Evolutionary conservation across 2,113 vertebrate species (phyloP), one percentile per base, ranked within the genome.

Genomic region (Colinus virginianus): DNA sequence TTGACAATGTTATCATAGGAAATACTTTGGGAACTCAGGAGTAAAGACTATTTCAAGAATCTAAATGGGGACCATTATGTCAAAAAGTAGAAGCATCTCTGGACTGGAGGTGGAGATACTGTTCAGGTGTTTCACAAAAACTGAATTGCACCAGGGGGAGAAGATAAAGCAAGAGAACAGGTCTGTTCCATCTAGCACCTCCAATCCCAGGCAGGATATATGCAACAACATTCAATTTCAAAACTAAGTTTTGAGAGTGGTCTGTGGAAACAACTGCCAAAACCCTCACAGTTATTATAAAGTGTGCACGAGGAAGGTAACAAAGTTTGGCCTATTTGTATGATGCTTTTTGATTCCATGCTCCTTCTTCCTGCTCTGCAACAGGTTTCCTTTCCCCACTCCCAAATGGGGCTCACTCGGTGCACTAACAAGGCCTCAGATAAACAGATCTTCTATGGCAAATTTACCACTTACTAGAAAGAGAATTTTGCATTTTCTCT

Each of bases 81-180:
- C 4, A 82, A 82, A 90, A 79, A 55, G 40, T 11, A 74, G 56
- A 87, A 68, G 13, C 48, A 51, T 45, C 64, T 56, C 53, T 61
- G n/a, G 70, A 66, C 68, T 48, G 0, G 34, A 79, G 61, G 75
- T 32, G n/a, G 61, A 89, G 43, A 71, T 0, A 0, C 11, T 56
- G 40, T 45, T 87, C 59, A 96, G 81, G 78, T 94, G 70, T 84
- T 95, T 67, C 56, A 62, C 67, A 85, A 63, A 70, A 64, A 40
- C 43, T 87, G 46, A 87, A 74, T 23, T 9, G 3, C 26, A 46
- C 71, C 51, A 16, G 20, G 70, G 49, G 21, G 30, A 63, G 51
- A 63, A 48, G 18, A 68, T 32, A 6, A 75, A 36, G 62, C 38
- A 53, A 72, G 25, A 93, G 66, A 72, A 18, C 18, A 79, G 48